phyloP scores from a whole-genome alignment of 37 sponge, comb jelly and placozoan genomes.

The Ephydatia muelleri region DNA sequence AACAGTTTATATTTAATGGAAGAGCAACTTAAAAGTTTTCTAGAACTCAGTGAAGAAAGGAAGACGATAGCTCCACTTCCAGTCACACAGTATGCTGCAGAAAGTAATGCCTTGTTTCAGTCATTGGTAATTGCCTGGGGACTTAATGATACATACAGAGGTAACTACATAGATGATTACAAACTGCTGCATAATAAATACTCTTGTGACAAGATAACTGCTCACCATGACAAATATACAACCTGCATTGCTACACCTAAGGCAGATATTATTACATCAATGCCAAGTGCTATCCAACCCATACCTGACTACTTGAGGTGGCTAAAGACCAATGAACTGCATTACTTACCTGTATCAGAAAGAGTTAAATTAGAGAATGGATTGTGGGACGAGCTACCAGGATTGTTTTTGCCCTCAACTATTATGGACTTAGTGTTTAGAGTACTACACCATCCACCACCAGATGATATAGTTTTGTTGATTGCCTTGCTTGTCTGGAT shows the following conservation, averaged over 20 bases:
- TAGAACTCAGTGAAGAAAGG: too few relatives aligned
- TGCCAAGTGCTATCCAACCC: background rate
- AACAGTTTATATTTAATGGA: background rate
- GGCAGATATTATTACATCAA: background rate
- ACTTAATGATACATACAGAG: background rate
- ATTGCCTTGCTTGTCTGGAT: slow-evolving; percentile 10
- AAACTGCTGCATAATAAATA: too few relatives aligned
- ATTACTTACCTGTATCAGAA: slow-evolving; percentile 4
- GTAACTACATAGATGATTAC: too few relatives aligned
- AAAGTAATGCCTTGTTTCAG: background rate
- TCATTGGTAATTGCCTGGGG: background rate
- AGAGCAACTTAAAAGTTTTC: too few relatives aligned
- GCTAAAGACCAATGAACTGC: slow-evolving; percentile 16
- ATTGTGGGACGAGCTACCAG: slow-evolving; percentile 15
- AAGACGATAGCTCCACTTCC: too few relatives aligned
- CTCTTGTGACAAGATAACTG: too few relatives aligned
- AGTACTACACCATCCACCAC: background rate
- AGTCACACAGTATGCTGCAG: too few relatives aligned
- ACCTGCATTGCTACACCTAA: background rate
- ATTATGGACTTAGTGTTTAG: background rate
- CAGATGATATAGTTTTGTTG: background rate
- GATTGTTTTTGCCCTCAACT: background rate
- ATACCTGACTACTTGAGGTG: slow-evolving; percentile 17
- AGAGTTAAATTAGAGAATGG: background rate
- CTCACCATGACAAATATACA: background rate